These are phyloP conservation scores for Seriola rivoliana DNA, from an alignment of 2,113 vertebrate genomes.

Conservation along the genomic window DNA sequence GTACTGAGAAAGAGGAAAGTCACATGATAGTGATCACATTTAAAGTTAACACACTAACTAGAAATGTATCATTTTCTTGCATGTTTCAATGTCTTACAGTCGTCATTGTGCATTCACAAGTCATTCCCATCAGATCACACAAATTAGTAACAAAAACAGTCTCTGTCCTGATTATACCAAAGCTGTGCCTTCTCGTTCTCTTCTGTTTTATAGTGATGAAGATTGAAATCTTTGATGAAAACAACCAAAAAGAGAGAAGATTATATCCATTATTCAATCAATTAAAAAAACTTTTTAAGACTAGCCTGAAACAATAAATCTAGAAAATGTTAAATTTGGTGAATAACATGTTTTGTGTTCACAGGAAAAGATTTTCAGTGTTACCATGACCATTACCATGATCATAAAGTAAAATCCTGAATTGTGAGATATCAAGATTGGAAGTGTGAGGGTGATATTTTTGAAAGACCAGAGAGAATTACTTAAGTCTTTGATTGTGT, in stretches of 20 bases:
- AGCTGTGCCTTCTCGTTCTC: conserved; percentile 1
- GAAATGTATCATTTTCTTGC: conserved; percentile 29
- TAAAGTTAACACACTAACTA: conserved; percentile 19
- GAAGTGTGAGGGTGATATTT: conserved; percentile 14
- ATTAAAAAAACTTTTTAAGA: neutral
- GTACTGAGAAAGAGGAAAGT: conserved; percentile 34
- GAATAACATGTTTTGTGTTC: neutral
- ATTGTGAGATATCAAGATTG: neutral
- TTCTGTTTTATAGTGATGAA: neutral
- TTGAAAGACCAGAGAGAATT: conserved; percentile 33
- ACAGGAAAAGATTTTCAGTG: neutral
- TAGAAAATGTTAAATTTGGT: neutral
- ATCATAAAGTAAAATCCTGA: neutral
- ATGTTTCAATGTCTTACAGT: neutral
- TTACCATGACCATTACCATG: neutral
- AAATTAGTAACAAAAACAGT: neutral
- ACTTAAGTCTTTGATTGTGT: conserved; percentile 28
- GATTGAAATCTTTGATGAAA: conserved; percentile 10
- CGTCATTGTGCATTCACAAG: neutral
- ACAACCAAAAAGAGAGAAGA: neutral
- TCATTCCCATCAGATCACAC: neutral
- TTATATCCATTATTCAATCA: conserved; percentile 1
- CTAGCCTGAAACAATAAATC: neutral
- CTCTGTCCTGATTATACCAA: neutral
- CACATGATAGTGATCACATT: conserved; percentile 25